Evolutionary conservation across 2,113 vertebrate genomes (phyloP).

Genomic region (Zosterops hypoxanthus): DNA sequence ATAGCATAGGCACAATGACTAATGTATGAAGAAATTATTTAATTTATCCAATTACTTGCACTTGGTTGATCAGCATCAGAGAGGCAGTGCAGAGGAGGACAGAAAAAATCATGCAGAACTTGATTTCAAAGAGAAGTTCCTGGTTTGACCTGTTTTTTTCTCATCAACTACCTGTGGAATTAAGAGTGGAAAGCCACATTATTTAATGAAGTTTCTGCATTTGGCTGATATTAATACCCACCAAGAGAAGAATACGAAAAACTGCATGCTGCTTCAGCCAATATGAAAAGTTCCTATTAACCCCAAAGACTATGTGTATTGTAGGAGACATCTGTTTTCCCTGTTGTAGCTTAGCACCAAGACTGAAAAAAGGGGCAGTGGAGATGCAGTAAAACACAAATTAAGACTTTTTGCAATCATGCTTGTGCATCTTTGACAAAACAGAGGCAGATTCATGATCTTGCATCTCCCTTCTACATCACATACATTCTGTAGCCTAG

Average conservation of each 20-base stretch:
- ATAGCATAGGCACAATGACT: neutral
- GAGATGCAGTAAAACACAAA: neutral
- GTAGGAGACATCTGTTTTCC: neutral
- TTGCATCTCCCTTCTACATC: neutral
- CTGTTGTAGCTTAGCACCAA: neutral
- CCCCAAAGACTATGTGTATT: neutral
- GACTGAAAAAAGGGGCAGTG: neutral
- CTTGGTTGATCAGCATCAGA: neutral
- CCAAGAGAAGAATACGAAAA: neutral
- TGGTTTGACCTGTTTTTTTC: neutral
- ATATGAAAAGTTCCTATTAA: neutral
- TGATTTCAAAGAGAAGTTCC: neutral
- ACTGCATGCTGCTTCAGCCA: neutral
- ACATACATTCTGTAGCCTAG: neutral
- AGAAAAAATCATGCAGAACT: neutral
- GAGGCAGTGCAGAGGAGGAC: neutral
- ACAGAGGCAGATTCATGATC: neutral
- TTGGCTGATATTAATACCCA: neutral
- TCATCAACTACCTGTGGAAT: neutral
- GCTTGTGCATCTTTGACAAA: neutral
- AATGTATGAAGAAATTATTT: neutral
- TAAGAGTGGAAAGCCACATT: neutral
- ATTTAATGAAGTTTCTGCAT: neutral
- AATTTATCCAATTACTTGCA: neutral
- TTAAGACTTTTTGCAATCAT: neutral